Base-by-base conservation (phyloP, 2,888 invertebrate species). In the Phymatocera aterrima region DNA sequence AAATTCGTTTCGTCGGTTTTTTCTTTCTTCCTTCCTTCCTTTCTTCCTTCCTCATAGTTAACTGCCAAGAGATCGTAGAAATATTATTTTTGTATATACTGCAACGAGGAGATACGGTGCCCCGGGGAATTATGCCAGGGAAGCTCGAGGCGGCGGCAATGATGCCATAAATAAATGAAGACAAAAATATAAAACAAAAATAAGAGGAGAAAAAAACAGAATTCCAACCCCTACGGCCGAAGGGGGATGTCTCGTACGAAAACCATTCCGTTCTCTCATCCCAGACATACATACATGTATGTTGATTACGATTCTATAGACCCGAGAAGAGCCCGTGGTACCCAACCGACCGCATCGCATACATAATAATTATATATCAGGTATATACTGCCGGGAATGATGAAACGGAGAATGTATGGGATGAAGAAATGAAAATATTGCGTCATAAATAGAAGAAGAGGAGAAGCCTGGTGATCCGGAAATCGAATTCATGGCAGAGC, bases 131-230 rank as follows among this genome's bases (percentile, higher is more conserved):
- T 75, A 48, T 43, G 60, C 54, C 57, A 43, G 57, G 75, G 57
- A 57, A 75, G 40, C 75, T 68, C 72, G 72, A 48, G 75, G 40
- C 40, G 74, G 80, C 79, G 84, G n/a, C n/a, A n/a, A 84, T 84
- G 83, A 85, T 83, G 84, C 82, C 81, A 81, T 84, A 85, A 84
- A 84, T 84, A 84, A 81, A 78, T 70, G 78, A 81, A 80, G 46
- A 34, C 34, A 51, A 48, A 51, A 51, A 51, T 28, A 34, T 21
- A 72, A 10, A 18, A 5, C 15, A 18, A 18, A 12, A 43, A 51
- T 34, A 15, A 24, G 31, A 43, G 28, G 3, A 8, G 8, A 28
- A 28, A 15, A 18, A 18, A 12, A 79, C 54, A 78, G 31, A 60
- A 74, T 43, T 60, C 43, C 74, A 74, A 80, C 79, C 78, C 34